These are phyloP conservation scores for Idris sp. DNA, from an alignment of 1,140 invertebrate species.

Conservation along the genomic window DNA sequence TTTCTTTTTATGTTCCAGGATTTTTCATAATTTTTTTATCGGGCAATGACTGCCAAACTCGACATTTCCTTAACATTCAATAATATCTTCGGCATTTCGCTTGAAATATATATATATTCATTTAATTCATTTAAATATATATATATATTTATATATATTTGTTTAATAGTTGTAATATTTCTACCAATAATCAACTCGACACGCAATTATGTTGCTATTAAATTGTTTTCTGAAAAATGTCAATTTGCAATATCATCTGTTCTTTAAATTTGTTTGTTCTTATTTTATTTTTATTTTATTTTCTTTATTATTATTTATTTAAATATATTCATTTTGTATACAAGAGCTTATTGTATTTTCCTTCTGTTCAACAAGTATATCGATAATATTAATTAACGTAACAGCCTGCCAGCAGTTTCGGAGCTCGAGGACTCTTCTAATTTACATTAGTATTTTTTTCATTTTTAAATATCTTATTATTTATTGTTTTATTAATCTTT, in stretches of 20 bases:
- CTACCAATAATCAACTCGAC: slow-evolving; percentile 70
- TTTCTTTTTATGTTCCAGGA: no score
- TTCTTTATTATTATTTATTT: no score
- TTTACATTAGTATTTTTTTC: slow-evolving; percentile 31
- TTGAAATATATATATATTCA: slow-evolving; percentile 35
- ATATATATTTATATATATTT: slow-evolving; percentile 7
- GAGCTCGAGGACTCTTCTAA: slow-evolving; percentile 18
- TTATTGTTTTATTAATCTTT: slow-evolving; percentile 19
- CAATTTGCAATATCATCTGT: slow-evolving; percentile 53
- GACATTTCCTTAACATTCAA: slow-evolving; percentile 60
- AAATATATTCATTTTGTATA: slow-evolving; percentile 67
- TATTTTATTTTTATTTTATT: no score
- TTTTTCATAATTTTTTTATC: no score
- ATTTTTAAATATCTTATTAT: slow-evolving; percentile 15
- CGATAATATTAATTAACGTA: slow-evolving; percentile 75
- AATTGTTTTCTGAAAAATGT: slow-evolving; percentile 53
- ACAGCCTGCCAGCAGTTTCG: slow-evolving; percentile 77
- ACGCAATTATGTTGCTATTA: slow-evolving; percentile 46
- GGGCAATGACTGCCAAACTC: slow-evolving; percentile 39
- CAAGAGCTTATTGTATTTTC: slow-evolving; percentile 69
- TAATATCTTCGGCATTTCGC: slow-evolving; percentile 56
- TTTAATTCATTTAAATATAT: slow-evolving; percentile 2
- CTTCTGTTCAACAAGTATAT: slow-evolving; percentile 72
- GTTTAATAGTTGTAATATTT: slow-evolving; percentile 61
- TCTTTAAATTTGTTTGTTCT: slow-evolving; percentile 37